phyloP scores from a whole-genome alignment of 2,888 invertebrate species.

The Metopia argyrocephala region DNA sequence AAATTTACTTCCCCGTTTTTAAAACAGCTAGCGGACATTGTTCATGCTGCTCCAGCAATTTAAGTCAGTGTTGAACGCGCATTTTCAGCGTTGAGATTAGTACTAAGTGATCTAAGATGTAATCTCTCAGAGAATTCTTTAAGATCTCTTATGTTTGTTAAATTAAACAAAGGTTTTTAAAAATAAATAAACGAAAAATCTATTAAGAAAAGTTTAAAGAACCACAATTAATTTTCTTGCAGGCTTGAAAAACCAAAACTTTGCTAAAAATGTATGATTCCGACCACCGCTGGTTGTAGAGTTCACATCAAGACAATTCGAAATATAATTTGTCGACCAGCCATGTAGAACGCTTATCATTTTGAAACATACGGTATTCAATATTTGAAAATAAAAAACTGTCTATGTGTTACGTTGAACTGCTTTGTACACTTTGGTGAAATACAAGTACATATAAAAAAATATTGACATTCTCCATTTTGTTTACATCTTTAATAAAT shows the following conservation, averaged over 20 bases:
- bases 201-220: too few relatives aligned
- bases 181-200: background rate
- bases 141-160: background rate
- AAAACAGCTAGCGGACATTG: constrained; percentile 6
- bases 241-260: too few relatives aligned
- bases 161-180: background rate
- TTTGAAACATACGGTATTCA: too few relatives aligned
- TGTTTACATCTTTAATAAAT: background rate
- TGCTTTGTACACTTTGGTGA: background rate
- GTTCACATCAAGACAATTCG: too few relatives aligned
- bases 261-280: too few relatives aligned
- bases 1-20: background rate
- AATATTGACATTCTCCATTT: background rate
- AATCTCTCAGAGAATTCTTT: constrained; percentile 10
- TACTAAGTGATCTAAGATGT: constrained; percentile 2
- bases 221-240: too few relatives aligned
- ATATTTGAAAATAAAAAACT: too few relatives aligned
- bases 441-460: background rate
- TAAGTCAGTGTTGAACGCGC: constrained; percentile 27
- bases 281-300: too few relatives aligned
- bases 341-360: too few relatives aligned
- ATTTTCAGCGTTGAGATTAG: constrained; percentile 7
- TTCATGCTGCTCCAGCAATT: constrained; percentile 17
- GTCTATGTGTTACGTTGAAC: too few relatives aligned
- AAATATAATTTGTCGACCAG: too few relatives aligned